Conservation (phyloP, 2,888 invertebrate genomes). For the Norana najaformis region DNA sequence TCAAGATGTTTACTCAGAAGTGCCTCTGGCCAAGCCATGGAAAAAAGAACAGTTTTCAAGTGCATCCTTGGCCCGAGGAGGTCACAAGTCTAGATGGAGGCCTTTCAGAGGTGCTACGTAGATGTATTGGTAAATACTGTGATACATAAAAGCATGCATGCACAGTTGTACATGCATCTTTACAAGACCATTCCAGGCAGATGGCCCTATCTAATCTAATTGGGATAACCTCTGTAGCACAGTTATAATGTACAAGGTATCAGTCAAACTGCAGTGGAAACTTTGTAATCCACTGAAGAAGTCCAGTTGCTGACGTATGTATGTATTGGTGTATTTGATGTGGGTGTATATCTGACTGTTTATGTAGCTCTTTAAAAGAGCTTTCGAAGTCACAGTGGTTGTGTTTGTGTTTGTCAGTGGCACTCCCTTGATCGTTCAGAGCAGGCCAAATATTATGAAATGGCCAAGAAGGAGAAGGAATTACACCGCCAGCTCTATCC, state of each 20-base stretch:
- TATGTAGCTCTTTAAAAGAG: neutral
- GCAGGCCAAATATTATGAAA: slow-evolving; percentile 99
- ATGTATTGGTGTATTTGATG: neutral
- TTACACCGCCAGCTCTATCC: slow-evolving; percentile 99
- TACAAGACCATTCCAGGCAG: neutral
- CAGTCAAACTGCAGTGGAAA: neutral
- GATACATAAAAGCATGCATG: slow-evolving; percentile 1
- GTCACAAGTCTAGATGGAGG: neutral
- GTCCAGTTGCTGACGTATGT: neutral
- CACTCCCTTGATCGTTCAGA: slow-evolving; percentile 98
- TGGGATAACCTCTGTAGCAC: too few species aligned
- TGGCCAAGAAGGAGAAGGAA: slow-evolving; percentile 98
- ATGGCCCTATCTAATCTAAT: neutral
- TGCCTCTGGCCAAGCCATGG: neutral
- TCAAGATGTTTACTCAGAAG: slow-evolving; percentile 13
- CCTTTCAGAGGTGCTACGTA: neutral
- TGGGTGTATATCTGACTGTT: neutral
- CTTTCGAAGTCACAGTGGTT: neutral
- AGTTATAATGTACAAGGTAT: too few species aligned
- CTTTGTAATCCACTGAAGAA: neutral
- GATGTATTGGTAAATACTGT: neutral
- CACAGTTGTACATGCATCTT: neutral
- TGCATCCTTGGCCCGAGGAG: neutral
- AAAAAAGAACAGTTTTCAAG: neutral
- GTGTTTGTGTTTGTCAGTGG: slow-evolving; percentile 75